Evolutionary conservation across 2,113 vertebrate species (phyloP), one percentile per base, ranked within the genome.

Genomic region (Pluvianellus socialis): DNA sequence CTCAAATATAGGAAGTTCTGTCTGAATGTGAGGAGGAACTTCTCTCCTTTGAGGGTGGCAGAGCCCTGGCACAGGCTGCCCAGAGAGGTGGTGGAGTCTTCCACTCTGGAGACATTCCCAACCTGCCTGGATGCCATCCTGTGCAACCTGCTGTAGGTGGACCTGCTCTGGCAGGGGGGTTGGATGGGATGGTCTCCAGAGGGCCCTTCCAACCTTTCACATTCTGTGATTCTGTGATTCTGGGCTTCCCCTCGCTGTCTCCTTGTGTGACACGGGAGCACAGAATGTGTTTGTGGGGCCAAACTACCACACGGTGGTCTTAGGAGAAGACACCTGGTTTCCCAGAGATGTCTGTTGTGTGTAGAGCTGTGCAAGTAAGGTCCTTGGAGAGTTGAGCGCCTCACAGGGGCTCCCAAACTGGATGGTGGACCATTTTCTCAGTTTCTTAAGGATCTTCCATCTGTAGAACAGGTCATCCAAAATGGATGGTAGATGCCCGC

Each of bases 281-380:
- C 4, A 4, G 84, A 14, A 19, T 7, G 9, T 24, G 20, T 53
- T 72, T 14, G 9, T 12, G 28, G 40, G 9, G 75, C 50, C 53
- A 63, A 77, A 6, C 56, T 38, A 21, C 42, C 22, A 5, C 5
- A 0, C 44, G 32, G 52, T 32, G 21, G 12, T 26, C 23, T 44
- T 45, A 4, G 49, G 67, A 59, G 67, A 62, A 52, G 38, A 38
- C 9, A 4, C 10, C 3, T 33, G 30, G 10, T 74, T 47, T 63
- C 49, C 55, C 21, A 7, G 35, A 16, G 49, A 50, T 23, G 12
- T 50, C 49, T 18, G 14, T 14, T 10, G 1, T 0, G 2, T 20
- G 16, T 38, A 27, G 79, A 45, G 28, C 49, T 35, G 28, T 42
- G 26, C 62, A 38, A 33, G 28, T 5, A 19, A 42, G 56, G 9